Conservation (phyloP, 2,888 invertebrate species). For the Phymatocera aterrima region DNA sequence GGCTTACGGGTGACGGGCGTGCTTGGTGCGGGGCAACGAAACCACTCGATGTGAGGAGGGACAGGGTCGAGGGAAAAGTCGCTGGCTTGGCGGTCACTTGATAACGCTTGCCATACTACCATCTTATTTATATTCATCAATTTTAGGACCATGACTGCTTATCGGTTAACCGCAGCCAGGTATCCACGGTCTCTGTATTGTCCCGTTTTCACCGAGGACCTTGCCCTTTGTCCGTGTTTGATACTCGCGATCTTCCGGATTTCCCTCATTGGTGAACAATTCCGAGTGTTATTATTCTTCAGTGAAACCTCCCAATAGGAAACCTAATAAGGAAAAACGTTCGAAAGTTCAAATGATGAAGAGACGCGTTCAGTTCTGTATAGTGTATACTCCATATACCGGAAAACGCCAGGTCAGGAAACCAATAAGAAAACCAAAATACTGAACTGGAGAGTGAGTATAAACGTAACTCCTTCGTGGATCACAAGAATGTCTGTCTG, state of each 20-base stretch:
- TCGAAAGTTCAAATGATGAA: background rate
- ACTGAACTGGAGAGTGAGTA: background rate
- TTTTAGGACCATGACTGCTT: slow-evolving; percentile 49
- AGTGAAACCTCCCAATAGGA: too few species aligned
- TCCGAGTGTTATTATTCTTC: too few species aligned
- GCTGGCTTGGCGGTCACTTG: slow-evolving; percentile 35
- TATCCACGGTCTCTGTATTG: background rate
- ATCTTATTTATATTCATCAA: slow-evolving; percentile 63
- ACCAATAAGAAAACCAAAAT: background rate
- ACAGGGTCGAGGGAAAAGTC: background rate
- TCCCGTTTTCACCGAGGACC: background rate
- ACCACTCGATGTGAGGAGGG: background rate
- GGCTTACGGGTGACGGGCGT: slow-evolving; percentile 47
- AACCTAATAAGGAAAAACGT: too few species aligned
- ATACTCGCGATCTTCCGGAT: background rate
- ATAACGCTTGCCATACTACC: slow-evolving; percentile 39
- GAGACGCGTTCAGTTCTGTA: background rate
- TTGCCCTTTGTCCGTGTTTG: background rate
- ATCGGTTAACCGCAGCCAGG: slow-evolving; percentile 32
- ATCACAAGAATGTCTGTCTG: too few species aligned
- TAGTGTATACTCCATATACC: background rate
- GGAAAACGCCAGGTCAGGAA: background rate
- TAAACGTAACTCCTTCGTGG: too few species aligned
- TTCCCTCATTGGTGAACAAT: background rate
- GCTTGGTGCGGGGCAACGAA: background rate